Conservation (phyloP, 2,113 vertebrate genomes). For the Dicrurus megarhynchus region DNA sequence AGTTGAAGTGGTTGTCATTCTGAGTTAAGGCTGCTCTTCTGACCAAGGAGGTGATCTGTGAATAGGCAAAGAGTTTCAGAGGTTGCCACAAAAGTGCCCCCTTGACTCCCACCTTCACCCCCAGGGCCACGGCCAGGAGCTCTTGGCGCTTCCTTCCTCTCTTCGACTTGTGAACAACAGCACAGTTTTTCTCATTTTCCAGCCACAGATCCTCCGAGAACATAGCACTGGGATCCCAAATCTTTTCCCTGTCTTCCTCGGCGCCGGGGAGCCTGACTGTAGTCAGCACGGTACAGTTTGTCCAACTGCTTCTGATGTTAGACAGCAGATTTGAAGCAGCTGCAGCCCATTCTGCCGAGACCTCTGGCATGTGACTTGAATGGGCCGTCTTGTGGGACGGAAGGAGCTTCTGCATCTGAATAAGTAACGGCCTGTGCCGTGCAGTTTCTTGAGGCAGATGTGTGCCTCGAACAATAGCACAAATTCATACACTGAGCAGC, state of each 20-base stretch:
- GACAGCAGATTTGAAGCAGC: slow-evolving; percentile 80
- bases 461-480: slow-evolving; percentile 87
- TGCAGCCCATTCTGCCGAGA: slow-evolving; percentile 81
- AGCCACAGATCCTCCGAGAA: slow-evolving; percentile 76
- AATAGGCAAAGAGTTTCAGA: slow-evolving; percentile 96
- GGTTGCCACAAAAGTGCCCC: slow-evolving; percentile 91
- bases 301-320: slow-evolving; percentile 76
- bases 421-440: slow-evolving; percentile 75
- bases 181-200: slow-evolving; percentile 75
- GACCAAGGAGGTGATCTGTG: slow-evolving; percentile 94
- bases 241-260: slow-evolving; percentile 74
- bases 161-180: slow-evolving; percentile 82
- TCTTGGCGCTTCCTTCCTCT: slow-evolving; percentile 86
- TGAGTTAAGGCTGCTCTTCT: slow-evolving; percentile 88
- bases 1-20: slow-evolving; percentile 90
- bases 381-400: slow-evolving; percentile 74
- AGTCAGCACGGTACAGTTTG: slow-evolving; percentile 57
- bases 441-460: slow-evolving; percentile 80
- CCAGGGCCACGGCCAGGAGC: slow-evolving; percentile 88
- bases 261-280: slow-evolving; percentile 60
- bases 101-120: slow-evolving; percentile 87
- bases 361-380: slow-evolving; percentile 83
- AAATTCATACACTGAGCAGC: slow-evolving; percentile 75
- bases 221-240: slow-evolving; percentile 73
- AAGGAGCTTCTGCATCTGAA: slow-evolving; percentile 83